Evolutionary conservation across 2,113 vertebrate species (phyloP), one percentile per base, ranked within the genome.

Genomic region (Pangasianodon hypophthalmus): DNA sequence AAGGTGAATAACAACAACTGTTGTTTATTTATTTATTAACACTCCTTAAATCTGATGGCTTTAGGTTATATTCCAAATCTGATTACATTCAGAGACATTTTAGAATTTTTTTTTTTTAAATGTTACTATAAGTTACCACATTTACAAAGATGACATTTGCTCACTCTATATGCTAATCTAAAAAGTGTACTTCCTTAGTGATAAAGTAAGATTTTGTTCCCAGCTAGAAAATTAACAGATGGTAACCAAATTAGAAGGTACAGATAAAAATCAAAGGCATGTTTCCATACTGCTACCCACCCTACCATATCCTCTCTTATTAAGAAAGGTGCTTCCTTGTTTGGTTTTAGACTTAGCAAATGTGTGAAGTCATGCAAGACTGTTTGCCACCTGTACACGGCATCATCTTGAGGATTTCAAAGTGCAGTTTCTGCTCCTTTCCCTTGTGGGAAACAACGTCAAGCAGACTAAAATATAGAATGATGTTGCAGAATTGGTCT

Each of bases 321-420:
- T 80, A 56, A 86, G 85, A 88, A 85, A 87, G 46, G 41, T 60
- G 16, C 85, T 88, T 91, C 86, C 84, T 90, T 92, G 90, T 94
- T 92, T 94, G 91, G 92, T 88, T 92, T 60, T 92, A 83, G 88
- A 85, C 91, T 90, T 91, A 88, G 58, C 80, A 84, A 89, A 92
- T 92, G 88, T 93, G 92, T 89, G 90, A 90, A 95, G 91, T 89
- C 90, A 95, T 91, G 92, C 71, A 90, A 90, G 94, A 93, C 90
- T 94, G 92, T 95, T 95, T 95, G 91, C 92, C 48, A 64, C 92
- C 90, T 67, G 89, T 88, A 88, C 11, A 64, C 84, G 6, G 24
- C 84, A n/a, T 60, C 73, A 29, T 26, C 90, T 92, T 84, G 82
- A 48, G 86, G 50, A 84, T 81, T 90, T 87, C n/a, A 54, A 41